phyloP scores from a whole-genome alignment of 2,888 invertebrate species.

The Sphaeridia pumilis region DNA sequence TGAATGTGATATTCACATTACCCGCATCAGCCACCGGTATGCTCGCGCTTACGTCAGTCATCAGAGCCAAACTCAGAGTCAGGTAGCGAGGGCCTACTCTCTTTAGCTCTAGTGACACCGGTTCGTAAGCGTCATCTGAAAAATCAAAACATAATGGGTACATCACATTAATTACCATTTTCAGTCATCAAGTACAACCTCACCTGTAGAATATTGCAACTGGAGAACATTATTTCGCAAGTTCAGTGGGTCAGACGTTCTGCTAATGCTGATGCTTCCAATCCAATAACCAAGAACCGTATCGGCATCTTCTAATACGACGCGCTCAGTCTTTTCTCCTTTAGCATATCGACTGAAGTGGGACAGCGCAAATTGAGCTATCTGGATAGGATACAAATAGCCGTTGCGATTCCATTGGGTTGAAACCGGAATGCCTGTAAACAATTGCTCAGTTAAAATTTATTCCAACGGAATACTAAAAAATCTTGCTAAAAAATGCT shows the following conservation, averaged over 20 bases:
- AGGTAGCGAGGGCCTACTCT: constrained; percentile 17
- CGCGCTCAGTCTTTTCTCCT: constrained; percentile 64
- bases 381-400: constrained; percentile 96
- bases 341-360: constrained; percentile 93
- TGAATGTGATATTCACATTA: constrained; percentile 21
- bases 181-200: not conserved
- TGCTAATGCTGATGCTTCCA: not conserved
- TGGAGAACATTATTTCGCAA: constrained; percentile 21
- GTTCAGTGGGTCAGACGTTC: constrained; percentile 8
- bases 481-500: no score
- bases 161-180: not conserved
- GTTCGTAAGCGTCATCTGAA: constrained; percentile 3
- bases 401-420: constrained; percentile 93
- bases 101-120: not conserved
- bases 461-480: no score
- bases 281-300: constrained; percentile 39
- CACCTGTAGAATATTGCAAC: constrained; percentile 18
- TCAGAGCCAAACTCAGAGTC: constrained; percentile 30
- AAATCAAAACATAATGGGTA: not conserved
- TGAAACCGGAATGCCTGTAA: constrained; percentile 68
- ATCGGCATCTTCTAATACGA: constrained; percentile 64
- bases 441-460: not conserved
- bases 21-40: not conserved
- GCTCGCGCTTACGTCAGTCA: constrained; percentile 13
- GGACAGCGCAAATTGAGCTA: constrained; percentile 93